A percentile compares a stretch with the other conserved stretches of the same genome.
Conservation (phyloP, 53 echinoderm and acorn worm genomes). For the Actinopyga echinites region DNA sequence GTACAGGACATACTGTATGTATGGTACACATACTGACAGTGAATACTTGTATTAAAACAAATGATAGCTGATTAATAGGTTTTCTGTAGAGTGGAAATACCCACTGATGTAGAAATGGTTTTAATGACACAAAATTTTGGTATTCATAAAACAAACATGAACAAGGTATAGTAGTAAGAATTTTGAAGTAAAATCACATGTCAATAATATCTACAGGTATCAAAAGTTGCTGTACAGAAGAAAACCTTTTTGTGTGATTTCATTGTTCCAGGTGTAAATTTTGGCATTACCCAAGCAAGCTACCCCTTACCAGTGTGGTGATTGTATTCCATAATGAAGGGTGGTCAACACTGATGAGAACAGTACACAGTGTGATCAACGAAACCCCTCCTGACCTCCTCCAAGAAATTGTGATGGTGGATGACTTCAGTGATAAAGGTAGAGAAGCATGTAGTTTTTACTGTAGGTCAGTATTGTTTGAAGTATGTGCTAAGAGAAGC, state of each 20-base stretch:
- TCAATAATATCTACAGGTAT: no score
- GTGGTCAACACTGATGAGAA: constrained; percentile 90
- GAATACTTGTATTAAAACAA: no score
- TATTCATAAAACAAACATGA: no score
- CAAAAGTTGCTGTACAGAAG: background rate
- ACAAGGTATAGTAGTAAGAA: no score
- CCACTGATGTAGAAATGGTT: no score
- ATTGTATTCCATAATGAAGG: constrained; percentile 98
- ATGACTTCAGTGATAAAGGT: constrained; percentile 95
- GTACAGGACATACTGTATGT: no score
- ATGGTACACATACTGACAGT: no score
- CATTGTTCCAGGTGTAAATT: constrained; percentile 70
- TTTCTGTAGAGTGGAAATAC: no score
- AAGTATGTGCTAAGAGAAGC: background rate
- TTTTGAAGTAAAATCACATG: no score
- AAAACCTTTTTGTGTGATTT: no score
- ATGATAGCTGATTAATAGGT: no score
- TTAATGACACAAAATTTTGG: no score
- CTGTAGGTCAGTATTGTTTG: background rate
- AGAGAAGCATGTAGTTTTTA: constrained; percentile 17
- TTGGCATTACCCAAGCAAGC: constrained; percentile 86
- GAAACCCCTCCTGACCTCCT: constrained; percentile 78
- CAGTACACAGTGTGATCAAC: constrained; percentile 91
- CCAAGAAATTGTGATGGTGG: constrained; percentile 86
- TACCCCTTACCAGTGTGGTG: constrained; percentile 77